A percentile compares a stretch with the other conserved stretches of the same genome.
These are phyloP conservation scores for Lochmaea crataegi DNA, from an alignment of 2,888 invertebrate genomes.

Conservation along the genomic window DNA sequence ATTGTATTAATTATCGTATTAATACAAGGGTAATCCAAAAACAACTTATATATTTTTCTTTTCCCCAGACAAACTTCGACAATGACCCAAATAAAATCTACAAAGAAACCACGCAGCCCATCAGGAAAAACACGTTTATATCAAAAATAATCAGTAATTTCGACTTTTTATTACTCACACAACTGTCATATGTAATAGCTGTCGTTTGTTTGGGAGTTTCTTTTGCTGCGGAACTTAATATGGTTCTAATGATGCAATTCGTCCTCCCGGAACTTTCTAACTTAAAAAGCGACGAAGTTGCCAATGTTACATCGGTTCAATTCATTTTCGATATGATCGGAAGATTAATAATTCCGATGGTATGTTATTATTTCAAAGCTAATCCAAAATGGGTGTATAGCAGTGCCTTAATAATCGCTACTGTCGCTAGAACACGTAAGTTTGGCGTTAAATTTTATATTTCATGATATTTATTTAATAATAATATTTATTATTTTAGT, in stretches of 20 bases:
- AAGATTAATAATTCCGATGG: constrained; percentile 61
- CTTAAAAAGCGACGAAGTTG: constrained; percentile 59
- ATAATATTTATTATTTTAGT: constrained; percentile 50
- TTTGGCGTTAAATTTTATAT: not conserved
- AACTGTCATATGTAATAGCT: constrained; percentile 56
- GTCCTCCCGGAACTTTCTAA: constrained; percentile 62
- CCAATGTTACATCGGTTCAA: constrained; percentile 62
- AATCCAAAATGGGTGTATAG: constrained; percentile 62
- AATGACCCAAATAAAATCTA: constrained; percentile 47
- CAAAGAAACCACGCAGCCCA: constrained; percentile 55
- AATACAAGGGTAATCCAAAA: no score
- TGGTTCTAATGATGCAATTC: constrained; percentile 66
- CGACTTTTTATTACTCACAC: constrained; percentile 59
- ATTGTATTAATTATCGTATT: no score
- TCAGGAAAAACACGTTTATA: constrained; percentile 43
- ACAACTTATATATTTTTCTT: constrained; percentile 8
- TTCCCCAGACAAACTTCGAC: constrained; percentile 42
- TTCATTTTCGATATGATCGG: constrained; percentile 63
- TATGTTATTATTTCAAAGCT: constrained; percentile 58
- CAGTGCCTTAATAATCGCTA: constrained; percentile 60
- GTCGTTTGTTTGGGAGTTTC: constrained; percentile 64
- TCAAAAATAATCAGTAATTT: constrained; percentile 55
- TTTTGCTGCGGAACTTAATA: constrained; percentile 66
- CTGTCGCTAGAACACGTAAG: constrained; percentile 62
- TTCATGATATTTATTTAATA: no score